Evolutionary conservation across 2,797 vertebrate genomes (phyloP).

Genomic region (Xenentodon cancila): DNA sequence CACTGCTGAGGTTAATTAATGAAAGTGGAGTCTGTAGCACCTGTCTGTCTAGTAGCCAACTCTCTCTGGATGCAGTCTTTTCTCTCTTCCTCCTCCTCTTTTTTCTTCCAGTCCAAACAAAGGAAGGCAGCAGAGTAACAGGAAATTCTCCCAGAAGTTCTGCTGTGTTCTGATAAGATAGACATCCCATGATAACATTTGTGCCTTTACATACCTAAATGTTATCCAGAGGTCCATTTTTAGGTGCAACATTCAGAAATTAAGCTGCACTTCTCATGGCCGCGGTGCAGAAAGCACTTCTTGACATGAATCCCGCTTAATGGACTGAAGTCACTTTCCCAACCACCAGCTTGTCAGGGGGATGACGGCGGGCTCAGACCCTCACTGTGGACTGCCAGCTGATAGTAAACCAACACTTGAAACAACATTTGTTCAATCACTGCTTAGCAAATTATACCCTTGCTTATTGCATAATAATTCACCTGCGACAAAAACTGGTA

Average conservation of each 20-base stretch:
- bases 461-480: constrained; percentile 59
- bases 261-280: neutral
- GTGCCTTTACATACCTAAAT: constrained; percentile 12
- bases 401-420: constrained; percentile 28
- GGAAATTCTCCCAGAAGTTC: constrained; percentile 63
- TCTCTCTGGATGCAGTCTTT: constrained; percentile 42
- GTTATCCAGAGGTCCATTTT: constrained; percentile 24
- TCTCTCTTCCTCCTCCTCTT: constrained; percentile 19
- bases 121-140: constrained; percentile 64
- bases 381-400: constrained; percentile 22
- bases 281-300: constrained; percentile 25
- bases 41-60: constrained; percentile 58
- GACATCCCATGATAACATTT: constrained; percentile 40
- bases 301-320: constrained; percentile 9
- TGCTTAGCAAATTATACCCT: constrained; percentile 42
- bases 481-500: constrained; percentile 47
- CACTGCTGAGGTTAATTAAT: constrained; percentile 78
- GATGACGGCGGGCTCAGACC: neutral
- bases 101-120: constrained; percentile 61
- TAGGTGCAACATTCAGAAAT: constrained; percentile 21
- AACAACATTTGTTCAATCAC: constrained; percentile 45
- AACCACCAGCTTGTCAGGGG: neutral
- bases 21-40: constrained; percentile 76
- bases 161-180: constrained; percentile 64
- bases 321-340: constrained; percentile 22